phyloP scores from a whole-genome alignment of 1,140 invertebrate species.

The Drosophila fuyamai region DNA sequence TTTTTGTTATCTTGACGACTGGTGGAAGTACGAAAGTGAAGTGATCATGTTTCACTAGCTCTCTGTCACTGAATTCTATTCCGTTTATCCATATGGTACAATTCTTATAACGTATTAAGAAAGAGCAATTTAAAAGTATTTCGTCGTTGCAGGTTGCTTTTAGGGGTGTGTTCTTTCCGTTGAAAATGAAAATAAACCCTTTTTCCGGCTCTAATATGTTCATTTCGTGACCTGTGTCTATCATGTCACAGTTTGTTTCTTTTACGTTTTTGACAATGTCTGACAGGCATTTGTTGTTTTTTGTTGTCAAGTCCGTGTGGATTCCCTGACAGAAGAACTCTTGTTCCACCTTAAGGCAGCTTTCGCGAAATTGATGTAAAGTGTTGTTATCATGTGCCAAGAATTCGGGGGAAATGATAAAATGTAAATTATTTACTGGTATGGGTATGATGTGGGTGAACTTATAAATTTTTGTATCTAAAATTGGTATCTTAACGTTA shows the following conservation, averaged over 20 bases:
- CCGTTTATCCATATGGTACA: no score
- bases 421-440: background rate
- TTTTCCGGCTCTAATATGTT: no score
- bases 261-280: no score
- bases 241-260: no score
- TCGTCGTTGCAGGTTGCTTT: background rate
- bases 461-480: background rate
- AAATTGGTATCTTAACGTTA: no score
- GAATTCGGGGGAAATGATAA: background rate
- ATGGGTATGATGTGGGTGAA: background rate
- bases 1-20: no score
- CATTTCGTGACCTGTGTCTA: no score
- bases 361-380: background rate
- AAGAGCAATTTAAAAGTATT: background rate
- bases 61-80: no score
- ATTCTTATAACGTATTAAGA: background rate
- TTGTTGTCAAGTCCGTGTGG: background rate
- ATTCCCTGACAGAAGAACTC: background rate
- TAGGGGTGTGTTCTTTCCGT: background rate
- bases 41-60: background rate
- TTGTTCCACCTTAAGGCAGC: background rate
- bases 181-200: conserved; percentile 7
- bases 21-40: conserved; percentile 1
- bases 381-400: background rate
- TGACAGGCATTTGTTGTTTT: no score